Evolutionary conservation across 2,113 vertebrate species (phyloP), one percentile per base, ranked within the genome.

Genomic region (Etheostoma spectabile): DNA sequence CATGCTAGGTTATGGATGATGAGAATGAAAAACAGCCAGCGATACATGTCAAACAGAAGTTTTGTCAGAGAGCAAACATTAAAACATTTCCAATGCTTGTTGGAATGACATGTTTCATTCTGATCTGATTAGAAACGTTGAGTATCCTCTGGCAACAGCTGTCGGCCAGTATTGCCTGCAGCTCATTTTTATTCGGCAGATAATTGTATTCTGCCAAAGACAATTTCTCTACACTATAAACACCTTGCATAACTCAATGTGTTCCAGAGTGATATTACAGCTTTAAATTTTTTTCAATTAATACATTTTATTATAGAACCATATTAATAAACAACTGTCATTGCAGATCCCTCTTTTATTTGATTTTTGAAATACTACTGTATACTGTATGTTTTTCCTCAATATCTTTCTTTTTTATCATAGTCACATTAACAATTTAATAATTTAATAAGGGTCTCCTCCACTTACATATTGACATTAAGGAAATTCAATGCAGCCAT

Each of bases 71-170:
- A 35, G 30, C 27, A 27, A 27, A 27, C 27, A 27, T 27, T 68
- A 12, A 69, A 42, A 15, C 18, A 53, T 68, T 22, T 35, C 8
- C 11, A 6, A 57, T 46, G 38, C 16, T 71, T 21, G 10, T 27
- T 15, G n/a, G n/a, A n/a, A n/a, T n/a, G 68, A 71, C n/a, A 27
- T 45, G 38, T 59, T 71, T 67, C 33, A 35, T 49, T 76, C 19
- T 59, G 24, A 59, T 48, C 49, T 35, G 49, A 53, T 63, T 22
- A 62, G 13, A 63, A 35, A 22, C 42, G 27, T 33, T 8, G 4
- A 8, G 22, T 14, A 27, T 62, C 35, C 33, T 55, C 7, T 46
- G 38, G 24, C 19, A 62, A 46, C 13, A 57, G 51, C 38, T 64
- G 62, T 57, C 21, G 1, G 21, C 42, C 24, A 35, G 49, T 48